Base-by-base conservation (phyloP, 1,140 invertebrate genomes). In the Cepaea nemoralis region DNA sequence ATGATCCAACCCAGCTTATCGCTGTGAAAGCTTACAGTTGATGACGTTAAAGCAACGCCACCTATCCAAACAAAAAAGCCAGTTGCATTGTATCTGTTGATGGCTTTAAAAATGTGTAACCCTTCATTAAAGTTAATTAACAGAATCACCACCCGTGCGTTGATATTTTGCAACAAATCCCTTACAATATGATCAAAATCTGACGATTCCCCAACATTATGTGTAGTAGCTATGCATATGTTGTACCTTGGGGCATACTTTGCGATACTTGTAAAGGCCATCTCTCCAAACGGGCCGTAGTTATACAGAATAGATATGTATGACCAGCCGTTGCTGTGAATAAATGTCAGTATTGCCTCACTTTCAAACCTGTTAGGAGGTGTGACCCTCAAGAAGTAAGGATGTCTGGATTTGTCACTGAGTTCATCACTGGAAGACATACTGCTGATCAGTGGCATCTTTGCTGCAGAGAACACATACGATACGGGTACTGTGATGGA, bases 301-400 rank as follows among this genome's bases (percentile, higher is more conserved):
- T 6, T 27, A 40, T 74, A 42, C 10, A 74, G 10, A 22, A 74
- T 40, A 5, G 71, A 74, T 48, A 74, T 27, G 45, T 74, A 74
- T 14, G 71, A 42, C 71, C 71, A 74, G 27, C 71, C 71, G 39
- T 74, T 74, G 27, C 16, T 45, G 8, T 40, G 39, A 39, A 74
- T 74, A 74, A 74, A 74, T 42, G 6, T 27, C n/a, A 74, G 45
- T 40, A 74, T 42, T 6, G 71, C 71, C 27, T 74, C 39, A 10
- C 40, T 40, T 42, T 42, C 12, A 48, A 69, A 82, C 75, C 42
- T 87, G 74, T 87, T 85, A 22, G 86, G 74, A 24, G 85, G 79
- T 0, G 85, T 48, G 14, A 74, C 39, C 45, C 71, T 40, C 12
- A 74, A 42, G n/a, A 74, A 74, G 45, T 42, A 74, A 37, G 71